These are phyloP conservation scores for Macrobrachium nipponense DNA, from an alignment of 1,140 invertebrate species.

Conservation along the genomic window DNA sequence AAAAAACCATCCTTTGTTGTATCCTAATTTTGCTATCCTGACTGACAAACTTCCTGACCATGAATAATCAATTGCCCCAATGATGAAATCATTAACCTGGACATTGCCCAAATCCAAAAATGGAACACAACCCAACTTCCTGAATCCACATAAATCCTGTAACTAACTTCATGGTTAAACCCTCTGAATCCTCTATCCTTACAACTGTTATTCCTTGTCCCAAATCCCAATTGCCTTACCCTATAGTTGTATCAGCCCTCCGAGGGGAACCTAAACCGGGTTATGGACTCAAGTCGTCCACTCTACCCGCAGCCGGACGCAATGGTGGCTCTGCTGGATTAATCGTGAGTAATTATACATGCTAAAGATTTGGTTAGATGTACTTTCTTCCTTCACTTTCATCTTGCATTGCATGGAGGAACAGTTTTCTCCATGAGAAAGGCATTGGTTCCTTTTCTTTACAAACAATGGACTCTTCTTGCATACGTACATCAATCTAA, in stretches of 20 bases:
- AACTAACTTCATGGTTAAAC: neutral
- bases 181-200: neutral
- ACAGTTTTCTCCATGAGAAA: neutral
- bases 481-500: too few relatives aligned
- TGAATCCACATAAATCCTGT: neutral
- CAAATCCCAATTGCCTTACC: constrained; percentile 38
- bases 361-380: constrained; percentile 26
- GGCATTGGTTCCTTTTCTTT: neutral
- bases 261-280: constrained; percentile 77
- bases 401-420: constrained; percentile 4
- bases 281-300: constrained; percentile 81
- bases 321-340: constrained; percentile 68
- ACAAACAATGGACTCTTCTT: too few relatives aligned
- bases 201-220: neutral
- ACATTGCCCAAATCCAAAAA: neutral
- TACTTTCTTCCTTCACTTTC: constrained; percentile 43
- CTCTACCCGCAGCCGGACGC: constrained; percentile 74
- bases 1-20: neutral
- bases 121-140: neutral
- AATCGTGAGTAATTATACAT: constrained; percentile 67
- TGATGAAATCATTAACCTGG: neutral
- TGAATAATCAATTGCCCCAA: neutral
- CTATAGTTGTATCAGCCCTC: constrained; percentile 72
- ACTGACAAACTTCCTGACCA: neutral
- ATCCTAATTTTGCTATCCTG: neutral